Evolutionary conservation across 1,140 invertebrate species (phyloP).

Genomic region (Holcopasites calliopsidis): DNA sequence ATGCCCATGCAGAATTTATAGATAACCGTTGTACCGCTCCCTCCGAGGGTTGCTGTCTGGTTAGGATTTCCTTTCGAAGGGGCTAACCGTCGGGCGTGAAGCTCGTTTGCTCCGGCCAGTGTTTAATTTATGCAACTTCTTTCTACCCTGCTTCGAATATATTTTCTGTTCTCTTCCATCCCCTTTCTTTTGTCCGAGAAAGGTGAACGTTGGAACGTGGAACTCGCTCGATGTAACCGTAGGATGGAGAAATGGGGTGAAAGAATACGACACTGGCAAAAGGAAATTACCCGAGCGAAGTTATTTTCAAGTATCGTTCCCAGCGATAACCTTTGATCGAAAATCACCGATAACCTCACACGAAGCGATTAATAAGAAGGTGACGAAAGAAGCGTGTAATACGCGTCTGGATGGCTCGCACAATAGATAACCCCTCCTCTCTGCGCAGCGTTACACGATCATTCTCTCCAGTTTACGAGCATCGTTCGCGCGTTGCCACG

Average conservation of each 20-base stretch:
- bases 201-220: background rate
- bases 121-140: constrained; percentile 7
- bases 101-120: background rate
- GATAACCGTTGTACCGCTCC: constrained; percentile 15
- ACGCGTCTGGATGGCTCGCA: background rate
- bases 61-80: background rate
- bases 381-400: constrained; percentile 29
- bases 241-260: background rate
- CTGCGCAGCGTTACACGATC: background rate
- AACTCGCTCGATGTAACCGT: too few species aligned
- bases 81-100: background rate
- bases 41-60: background rate
- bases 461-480: background rate
- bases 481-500: background rate
- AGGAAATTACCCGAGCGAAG: background rate
- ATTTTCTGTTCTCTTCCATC: background rate
- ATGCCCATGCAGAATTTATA: constrained; percentile 50
- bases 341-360: constrained; percentile 23
- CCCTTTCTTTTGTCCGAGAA: background rate
- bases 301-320: constrained; percentile 8
- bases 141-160: background rate
- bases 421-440: constrained; percentile 4
- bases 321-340: constrained; percentile 20
- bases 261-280: too few species aligned
- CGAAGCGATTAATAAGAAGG: constrained; percentile 15